phyloP scores from a whole-genome alignment of 2,797 vertebrate species.

The Cynodonichthys magdalenae region DNA sequence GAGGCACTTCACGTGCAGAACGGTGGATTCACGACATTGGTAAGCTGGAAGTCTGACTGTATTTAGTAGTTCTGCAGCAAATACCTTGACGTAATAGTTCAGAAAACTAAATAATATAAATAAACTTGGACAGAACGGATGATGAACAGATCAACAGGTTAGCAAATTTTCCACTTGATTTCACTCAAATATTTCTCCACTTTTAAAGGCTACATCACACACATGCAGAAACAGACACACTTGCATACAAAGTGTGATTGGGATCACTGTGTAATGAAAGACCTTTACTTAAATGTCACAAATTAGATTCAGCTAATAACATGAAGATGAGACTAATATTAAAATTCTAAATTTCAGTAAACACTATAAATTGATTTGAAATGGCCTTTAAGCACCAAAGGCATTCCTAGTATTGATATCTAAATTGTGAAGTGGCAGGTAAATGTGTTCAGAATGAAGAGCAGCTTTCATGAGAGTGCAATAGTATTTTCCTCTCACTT shows the following conservation, averaged over 20 bases:
- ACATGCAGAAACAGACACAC: background rate
- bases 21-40: no score
- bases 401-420: conserved; percentile 38
- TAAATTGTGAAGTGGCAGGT: conserved; percentile 28
- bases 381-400: conserved; percentile 49
- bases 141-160: conserved; percentile 25
- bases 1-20: no score
- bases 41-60: no score
- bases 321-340: conserved; percentile 33
- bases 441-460: conserved; percentile 20
- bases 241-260: conserved; percentile 27
- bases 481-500: background rate
- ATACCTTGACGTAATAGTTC: background rate
- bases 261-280: conserved; percentile 51
- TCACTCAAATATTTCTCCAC: background rate
- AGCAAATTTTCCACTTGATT: background rate
- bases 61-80: background rate
- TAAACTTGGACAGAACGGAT: conserved; percentile 12
- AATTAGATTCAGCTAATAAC: conserved; percentile 44
- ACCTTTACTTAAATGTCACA: conserved; percentile 69
- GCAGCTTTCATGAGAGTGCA: conserved; percentile 8
- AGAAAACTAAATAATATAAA: conserved; percentile 5
- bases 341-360: conserved; percentile 37
- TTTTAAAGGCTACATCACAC: background rate
- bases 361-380: conserved; percentile 52